These are phyloP conservation scores for Leucoptera coffeella DNA, from an alignment of 2,888 invertebrate genomes.

Conservation along the genomic window DNA sequence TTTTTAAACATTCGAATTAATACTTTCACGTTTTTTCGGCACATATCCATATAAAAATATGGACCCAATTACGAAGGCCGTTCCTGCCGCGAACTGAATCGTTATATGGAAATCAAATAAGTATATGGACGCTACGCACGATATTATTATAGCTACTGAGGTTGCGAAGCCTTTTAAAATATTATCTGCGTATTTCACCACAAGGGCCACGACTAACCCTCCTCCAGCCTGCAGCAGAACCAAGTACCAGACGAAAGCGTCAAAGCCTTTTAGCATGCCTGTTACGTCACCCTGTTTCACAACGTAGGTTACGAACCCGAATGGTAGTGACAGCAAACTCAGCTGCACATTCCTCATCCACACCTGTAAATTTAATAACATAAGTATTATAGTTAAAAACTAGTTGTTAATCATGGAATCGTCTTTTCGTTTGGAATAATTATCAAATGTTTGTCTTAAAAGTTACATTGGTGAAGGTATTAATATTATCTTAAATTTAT, in stretches of 20 bases:
- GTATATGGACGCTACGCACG: constrained; percentile 89
- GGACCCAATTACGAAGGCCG: constrained; percentile 83
- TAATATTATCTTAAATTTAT: no score
- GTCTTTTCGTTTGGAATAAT: no score
- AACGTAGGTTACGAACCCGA: constrained; percentile 77
- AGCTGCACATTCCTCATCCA: constrained; percentile 99
- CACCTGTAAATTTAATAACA: constrained; percentile 42
- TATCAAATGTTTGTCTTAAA: no score
- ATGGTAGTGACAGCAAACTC: constrained; percentile 84
- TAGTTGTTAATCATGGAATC: no score
- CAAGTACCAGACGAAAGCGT: constrained; percentile 80
- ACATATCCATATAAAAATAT: constrained; percentile 90
- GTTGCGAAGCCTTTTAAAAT: constrained; percentile 98
- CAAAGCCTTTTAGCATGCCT: constrained; percentile 58
- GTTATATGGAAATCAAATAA: constrained; percentile 86
- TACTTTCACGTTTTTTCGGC: constrained; percentile 48
- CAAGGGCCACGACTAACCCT: constrained; percentile 94
- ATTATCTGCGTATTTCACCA: constrained; percentile 99
- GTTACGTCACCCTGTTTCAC: constrained; percentile 72
- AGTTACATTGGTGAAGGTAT: no score
- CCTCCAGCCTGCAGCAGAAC: constrained; percentile 89
- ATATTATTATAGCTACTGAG: constrained; percentile 92
- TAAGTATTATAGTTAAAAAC: no score
- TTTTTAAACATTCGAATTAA: no score
- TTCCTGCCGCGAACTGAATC: constrained; percentile 80